phyloP scores from a whole-genome alignment of 2,113 vertebrate species.

The Martes martes region DNA sequence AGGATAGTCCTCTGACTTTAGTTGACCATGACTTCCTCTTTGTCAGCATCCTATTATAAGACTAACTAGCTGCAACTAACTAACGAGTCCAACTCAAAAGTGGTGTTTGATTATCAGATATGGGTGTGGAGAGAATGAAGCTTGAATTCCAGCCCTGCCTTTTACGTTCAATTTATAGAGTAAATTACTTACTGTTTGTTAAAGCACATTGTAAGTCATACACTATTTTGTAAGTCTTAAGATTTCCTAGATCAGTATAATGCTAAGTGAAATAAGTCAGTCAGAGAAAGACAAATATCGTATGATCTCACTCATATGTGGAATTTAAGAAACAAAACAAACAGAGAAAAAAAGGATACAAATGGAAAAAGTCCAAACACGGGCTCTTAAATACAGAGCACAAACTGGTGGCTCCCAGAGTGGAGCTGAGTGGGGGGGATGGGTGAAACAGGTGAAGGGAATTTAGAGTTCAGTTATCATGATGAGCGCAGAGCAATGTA shows the following conservation, averaged over 20 bases:
- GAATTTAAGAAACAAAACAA: not conserved
- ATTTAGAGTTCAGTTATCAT: not conserved
- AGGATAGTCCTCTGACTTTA: not conserved
- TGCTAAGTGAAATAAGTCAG: not conserved
- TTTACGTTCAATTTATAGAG: not conserved
- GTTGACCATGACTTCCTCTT: not conserved
- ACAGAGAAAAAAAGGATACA: not conserved
- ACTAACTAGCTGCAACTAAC: not conserved
- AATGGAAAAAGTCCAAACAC: not conserved
- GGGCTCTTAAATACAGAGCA: not conserved
- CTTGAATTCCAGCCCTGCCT: not conserved
- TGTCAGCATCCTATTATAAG: not conserved
- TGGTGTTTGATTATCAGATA: not conserved
- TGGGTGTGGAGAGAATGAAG: not conserved
- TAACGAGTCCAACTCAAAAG: not conserved
- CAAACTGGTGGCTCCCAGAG: not conserved
- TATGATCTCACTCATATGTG: not conserved
- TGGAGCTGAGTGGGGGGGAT: not conserved
- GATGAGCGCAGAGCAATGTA: not conserved
- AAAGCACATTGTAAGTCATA: not conserved
- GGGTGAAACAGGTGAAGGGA: not conserved
- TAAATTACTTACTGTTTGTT: not conserved
- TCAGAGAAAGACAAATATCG: not conserved
- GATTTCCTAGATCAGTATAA: not conserved
- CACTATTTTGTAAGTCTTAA: not conserved